A percentile compares a stretch with the other conserved stretches of the same genome.
Evolutionary conservation across 23 tunicate genomes (phyloP).

Genomic region (Styela clava): DNA sequence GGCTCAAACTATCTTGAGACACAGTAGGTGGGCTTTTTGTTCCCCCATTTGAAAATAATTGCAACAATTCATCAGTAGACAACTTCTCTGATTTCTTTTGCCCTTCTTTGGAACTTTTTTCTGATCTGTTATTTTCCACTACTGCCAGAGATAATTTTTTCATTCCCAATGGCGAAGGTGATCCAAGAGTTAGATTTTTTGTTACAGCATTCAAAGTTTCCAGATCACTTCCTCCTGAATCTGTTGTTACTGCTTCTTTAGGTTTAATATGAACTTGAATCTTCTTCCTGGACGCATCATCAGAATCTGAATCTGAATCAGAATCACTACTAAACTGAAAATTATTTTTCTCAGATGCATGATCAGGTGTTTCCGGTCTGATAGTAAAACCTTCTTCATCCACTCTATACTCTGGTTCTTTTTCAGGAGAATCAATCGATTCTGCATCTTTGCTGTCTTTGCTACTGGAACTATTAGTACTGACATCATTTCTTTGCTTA

Average conservation of each 20-base stretch:
- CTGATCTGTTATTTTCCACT: slow-evolving; percentile 4
- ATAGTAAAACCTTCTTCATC: slow-evolving; percentile 95
- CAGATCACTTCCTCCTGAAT: slow-evolving; percentile 42
- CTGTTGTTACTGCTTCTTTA: slow-evolving; percentile 54
- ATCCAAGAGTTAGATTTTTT: slow-evolving; percentile 48
- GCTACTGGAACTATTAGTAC: slow-evolving; percentile 11
- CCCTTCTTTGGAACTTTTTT: neutral
- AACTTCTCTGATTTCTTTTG: neutral
- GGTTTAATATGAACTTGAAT: slow-evolving; percentile 79
- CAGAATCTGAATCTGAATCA: slow-evolving; percentile 78
- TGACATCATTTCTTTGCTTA: slow-evolving; percentile 13
- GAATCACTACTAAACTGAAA: slow-evolving; percentile 17
- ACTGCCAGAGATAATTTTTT: neutral
- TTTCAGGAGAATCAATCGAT: slow-evolving; percentile 3
- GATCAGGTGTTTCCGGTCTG: slow-evolving; percentile 66
- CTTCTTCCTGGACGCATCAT: slow-evolving; percentile 47
- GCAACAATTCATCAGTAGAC: neutral
- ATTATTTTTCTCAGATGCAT: slow-evolving; percentile 1
- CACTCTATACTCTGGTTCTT: slow-evolving; percentile 38
- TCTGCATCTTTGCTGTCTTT: slow-evolving; percentile 51
- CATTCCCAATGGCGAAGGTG: slow-evolving; percentile 57
- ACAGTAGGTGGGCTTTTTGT: neutral
- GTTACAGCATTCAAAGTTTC: slow-evolving; percentile 67
- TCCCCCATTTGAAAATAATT: neutral
- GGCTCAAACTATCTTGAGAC: neutral